Base-by-base conservation (phyloP, 2,888 invertebrate species). In the Apodemia zela region DNA sequence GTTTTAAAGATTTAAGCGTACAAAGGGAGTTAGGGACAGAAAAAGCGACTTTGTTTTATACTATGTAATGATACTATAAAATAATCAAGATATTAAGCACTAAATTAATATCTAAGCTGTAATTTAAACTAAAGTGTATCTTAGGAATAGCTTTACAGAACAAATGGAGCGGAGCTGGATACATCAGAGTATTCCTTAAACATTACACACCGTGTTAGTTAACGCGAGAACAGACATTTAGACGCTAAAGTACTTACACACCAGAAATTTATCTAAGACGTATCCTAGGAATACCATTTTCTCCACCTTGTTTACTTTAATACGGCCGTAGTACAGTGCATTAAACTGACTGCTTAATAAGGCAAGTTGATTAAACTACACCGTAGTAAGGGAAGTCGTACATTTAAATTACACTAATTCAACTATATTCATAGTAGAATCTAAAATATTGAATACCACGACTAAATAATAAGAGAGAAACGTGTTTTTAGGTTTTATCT, bases 301-400 rank as follows among this genome's bases (percentile, higher is more conserved):
- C 60, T 35, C 13, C 60, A 47, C 51, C 13, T 60, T 63, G 60
- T 63, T 63, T 63, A 63, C 7, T 63, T 63, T 60, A 54, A 63
- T 60, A 63, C 63, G 42, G 57, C 35, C 38, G 47, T 51, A 21
- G 59, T 59, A 38, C 63, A 45, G 18, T 54, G 63, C 64, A 38
- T 66, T 64, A 63, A 63, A 66, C 63, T 65, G 68, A 65, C 68
- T 66, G 60, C 66, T 68, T 68, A 68, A 68, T 66, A 68, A 68
- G 66, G 66, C 62, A 60, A 65, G 63, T 68, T 66, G 66, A 68
- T 68, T 68, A 68, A 68, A 68, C 63, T 60, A 58, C 59, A 35
- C 29, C 47, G 18, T 21, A 3, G 60, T 60, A n/a, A 60, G 11
- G 47, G 6, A n/a, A 42, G 21, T 45, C 45, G 47, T 42, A 51